Evolutionary conservation across 2,113 vertebrate species (phyloP).

Genomic region (Dromaius novaehollandiae): DNA sequence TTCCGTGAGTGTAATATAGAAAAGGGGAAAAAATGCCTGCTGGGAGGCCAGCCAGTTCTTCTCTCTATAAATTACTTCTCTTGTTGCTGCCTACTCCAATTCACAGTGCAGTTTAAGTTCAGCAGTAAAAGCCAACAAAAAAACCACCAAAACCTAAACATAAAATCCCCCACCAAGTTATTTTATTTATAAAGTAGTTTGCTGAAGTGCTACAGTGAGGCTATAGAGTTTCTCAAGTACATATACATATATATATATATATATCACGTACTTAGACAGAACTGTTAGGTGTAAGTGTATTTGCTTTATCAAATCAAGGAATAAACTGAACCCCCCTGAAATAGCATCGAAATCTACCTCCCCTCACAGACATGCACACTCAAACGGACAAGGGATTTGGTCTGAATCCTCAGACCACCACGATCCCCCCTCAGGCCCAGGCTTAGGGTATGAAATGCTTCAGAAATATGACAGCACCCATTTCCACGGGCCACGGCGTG

Average conservation of each 20-base stretch:
- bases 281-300: neutral
- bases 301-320: neutral
- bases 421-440: neutral
- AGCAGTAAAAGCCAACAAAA: neutral
- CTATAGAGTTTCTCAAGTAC: neutral
- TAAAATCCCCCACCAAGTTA: neutral
- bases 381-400: neutral
- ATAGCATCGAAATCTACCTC: neutral
- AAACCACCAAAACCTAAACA: neutral
- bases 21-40: constrained; percentile 27
- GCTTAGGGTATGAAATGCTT: neutral
- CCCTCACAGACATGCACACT: neutral
- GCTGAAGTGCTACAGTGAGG: neutral
- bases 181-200: neutral
- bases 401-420: neutral
- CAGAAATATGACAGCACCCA: neutral
- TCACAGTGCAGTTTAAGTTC: neutral
- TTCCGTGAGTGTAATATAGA: constrained; percentile 37
- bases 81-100: neutral
- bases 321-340: neutral
- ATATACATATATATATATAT: neutral
- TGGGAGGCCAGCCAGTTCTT: constrained; percentile 24
- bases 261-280: rapidly evolving
- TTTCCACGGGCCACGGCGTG: neutral
- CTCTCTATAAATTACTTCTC: constrained; percentile 34